phyloP scores from a whole-genome alignment of 2,797 vertebrate species.

The Merluccius polli region DNA sequence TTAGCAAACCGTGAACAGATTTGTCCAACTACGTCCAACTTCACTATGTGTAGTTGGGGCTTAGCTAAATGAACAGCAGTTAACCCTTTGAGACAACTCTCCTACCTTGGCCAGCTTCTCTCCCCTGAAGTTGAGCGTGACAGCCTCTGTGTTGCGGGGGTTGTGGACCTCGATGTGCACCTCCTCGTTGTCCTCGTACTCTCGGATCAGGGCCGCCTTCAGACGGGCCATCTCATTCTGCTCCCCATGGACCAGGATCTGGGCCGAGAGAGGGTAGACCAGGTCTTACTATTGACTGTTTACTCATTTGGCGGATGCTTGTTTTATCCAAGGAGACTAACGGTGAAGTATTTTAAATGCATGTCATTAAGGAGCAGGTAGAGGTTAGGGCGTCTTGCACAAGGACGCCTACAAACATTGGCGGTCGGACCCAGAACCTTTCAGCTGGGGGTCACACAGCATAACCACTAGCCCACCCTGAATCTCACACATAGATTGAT shows the following conservation, averaged over 20 bases:
- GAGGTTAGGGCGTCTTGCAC: too few relatives aligned
- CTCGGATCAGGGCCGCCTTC: conserved; percentile 90
- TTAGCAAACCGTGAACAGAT: not conserved
- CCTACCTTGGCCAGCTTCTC: conserved; percentile 94
- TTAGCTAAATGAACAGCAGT: too few relatives aligned
- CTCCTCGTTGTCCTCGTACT: conserved; percentile 97
- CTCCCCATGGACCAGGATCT: conserved; percentile 95
- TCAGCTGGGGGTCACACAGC: too few relatives aligned
- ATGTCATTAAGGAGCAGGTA: too few relatives aligned
- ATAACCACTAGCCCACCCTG: too few relatives aligned
- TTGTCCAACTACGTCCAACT: too few relatives aligned
- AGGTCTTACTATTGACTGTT: not conserved
- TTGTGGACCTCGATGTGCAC: conserved; percentile 96
- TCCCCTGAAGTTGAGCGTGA: conserved; percentile 92
- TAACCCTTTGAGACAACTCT: not conserved
- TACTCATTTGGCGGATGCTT: not conserved
- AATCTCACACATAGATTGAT: too few relatives aligned
- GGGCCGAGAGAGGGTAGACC: not conserved
- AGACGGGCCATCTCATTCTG: conserved; percentile 97
- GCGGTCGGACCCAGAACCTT: too few relatives aligned
- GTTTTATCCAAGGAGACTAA: too few relatives aligned
- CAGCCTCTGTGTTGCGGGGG: conserved; percentile 91
- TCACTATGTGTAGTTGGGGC: too few relatives aligned
- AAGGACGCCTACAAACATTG: too few relatives aligned
- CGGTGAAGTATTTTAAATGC: too few relatives aligned